A percentile compares a stretch with the other conserved stretches of the same genome.
These are phyloP conservation scores for Delichon dasypus DNA, from an alignment of 2,797 vertebrate species.

Conservation along the genomic window DNA sequence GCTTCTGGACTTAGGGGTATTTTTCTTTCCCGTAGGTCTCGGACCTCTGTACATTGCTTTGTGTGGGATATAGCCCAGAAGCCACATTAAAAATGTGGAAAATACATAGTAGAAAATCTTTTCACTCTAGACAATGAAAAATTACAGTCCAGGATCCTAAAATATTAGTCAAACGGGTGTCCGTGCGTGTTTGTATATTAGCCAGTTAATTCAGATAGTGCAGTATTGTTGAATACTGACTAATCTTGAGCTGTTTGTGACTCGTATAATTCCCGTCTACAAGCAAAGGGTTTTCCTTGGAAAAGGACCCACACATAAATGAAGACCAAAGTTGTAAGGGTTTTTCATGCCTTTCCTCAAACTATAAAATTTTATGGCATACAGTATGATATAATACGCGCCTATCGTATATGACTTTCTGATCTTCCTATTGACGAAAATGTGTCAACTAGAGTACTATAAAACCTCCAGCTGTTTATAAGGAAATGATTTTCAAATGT, in stretches of 20 bases:
- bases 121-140: slow-evolving; percentile 36
- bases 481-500: background rate
- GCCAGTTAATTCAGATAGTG: background rate
- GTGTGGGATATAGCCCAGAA: background rate
- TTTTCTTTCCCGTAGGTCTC: background rate
- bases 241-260: background rate
- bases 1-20: background rate
- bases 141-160: background rate
- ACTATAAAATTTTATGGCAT: slow-evolving; percentile 18
- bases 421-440: background rate
- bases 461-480: slow-evolving; percentile 41
- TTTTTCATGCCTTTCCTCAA: background rate
- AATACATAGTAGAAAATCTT: background rate
- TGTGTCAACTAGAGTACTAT: background rate
- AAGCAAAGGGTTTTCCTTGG: background rate
- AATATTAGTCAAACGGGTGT: background rate
- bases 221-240: background rate
- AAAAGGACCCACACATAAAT: background rate
- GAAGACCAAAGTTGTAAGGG: background rate
- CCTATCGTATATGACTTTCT: background rate
- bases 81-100: background rate
- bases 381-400: background rate
- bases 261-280: background rate
- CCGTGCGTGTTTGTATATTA: background rate
- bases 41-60: background rate